Conservation (phyloP, 2,113 vertebrate genomes). For the Butorides virescens region DNA sequence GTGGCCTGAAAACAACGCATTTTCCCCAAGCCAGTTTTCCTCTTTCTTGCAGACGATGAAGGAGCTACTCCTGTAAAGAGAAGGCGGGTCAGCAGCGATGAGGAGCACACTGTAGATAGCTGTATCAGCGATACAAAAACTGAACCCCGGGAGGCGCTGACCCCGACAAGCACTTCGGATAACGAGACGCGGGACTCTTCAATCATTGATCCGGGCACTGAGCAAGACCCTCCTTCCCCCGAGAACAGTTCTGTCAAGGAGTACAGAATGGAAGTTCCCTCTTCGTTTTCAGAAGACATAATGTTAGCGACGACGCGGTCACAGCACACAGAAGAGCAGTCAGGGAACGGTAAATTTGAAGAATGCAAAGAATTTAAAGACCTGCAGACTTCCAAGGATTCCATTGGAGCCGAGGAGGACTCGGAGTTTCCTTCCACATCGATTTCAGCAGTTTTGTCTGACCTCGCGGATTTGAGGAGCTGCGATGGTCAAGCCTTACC, state of each 20-base stretch:
- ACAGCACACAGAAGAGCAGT: slow-evolving; percentile 69
- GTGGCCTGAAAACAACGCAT: accelerated
- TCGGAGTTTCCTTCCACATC: slow-evolving; percentile 80
- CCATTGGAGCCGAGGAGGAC: slow-evolving; percentile 78
- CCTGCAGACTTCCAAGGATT: slow-evolving; percentile 76
- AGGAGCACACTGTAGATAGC: slow-evolving; percentile 79
- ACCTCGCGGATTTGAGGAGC: slow-evolving; percentile 79
- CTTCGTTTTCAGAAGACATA: slow-evolving; percentile 83
- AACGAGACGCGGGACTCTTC: slow-evolving; percentile 97
- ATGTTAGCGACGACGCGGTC: slow-evolving; percentile 69
- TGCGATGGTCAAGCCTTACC: slow-evolving; percentile 82
- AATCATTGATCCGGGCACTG: slow-evolving; percentile 96
- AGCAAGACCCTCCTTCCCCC: slow-evolving; percentile 94
- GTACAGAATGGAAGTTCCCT: slow-evolving; percentile 87
- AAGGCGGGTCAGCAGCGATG: slow-evolving; percentile 89
- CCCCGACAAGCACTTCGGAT: slow-evolving; percentile 94
- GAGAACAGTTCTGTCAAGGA: slow-evolving; percentile 83
- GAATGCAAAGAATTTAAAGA: slow-evolving; percentile 80
- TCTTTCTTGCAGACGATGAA: slow-evolving; percentile 82
- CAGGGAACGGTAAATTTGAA: slow-evolving; percentile 69
- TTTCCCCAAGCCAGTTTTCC: neutral
- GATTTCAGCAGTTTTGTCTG: slow-evolving; percentile 79
- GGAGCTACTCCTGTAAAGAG: slow-evolving; percentile 94
- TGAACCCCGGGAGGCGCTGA: slow-evolving; percentile 86
- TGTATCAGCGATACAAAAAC: slow-evolving; percentile 80